A percentile compares a stretch with the other conserved stretches of the same genome.
phyloP scores from a whole-genome alignment of 2,113 vertebrate genomes.

The Pterocles gutturalis region DNA sequence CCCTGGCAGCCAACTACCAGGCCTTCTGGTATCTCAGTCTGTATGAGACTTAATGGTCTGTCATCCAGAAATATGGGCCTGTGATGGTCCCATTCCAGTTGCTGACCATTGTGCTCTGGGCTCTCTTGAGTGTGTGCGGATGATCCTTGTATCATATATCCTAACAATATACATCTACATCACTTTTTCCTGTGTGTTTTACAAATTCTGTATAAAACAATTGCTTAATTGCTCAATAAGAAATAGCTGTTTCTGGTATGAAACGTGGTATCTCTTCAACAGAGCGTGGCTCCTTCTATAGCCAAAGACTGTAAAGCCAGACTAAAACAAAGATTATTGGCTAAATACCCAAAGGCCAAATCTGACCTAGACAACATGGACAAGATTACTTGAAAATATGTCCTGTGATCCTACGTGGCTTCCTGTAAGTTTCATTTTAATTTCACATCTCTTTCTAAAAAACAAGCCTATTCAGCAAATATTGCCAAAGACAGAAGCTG shows the following conservation, averaged over 20 bases:
- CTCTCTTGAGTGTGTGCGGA: background rate
- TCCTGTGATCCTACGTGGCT: background rate
- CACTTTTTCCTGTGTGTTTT: background rate
- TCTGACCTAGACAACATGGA: background rate
- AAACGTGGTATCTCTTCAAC: background rate
- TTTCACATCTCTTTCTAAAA: background rate
- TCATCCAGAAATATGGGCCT: background rate
- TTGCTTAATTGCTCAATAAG: background rate
- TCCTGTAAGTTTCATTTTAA: background rate
- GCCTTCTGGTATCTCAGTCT: background rate
- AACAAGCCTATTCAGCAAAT: background rate
- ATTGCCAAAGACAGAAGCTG: background rate
- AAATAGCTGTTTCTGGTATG: background rate
- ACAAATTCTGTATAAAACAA: background rate
- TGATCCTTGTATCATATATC: background rate
- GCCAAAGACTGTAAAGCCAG: background rate
- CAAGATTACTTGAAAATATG: background rate
- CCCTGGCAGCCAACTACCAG: background rate
- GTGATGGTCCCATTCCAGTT: background rate
- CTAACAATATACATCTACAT: background rate
- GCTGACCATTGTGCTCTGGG: background rate
- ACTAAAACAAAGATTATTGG: background rate
- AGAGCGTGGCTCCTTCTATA: background rate
- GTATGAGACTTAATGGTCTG: background rate
- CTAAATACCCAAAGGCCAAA: background rate